Evolutionary conservation across 2,797 vertebrate species (phyloP).

Genomic region (Ctenochaetus hawaiiensis): DNA sequence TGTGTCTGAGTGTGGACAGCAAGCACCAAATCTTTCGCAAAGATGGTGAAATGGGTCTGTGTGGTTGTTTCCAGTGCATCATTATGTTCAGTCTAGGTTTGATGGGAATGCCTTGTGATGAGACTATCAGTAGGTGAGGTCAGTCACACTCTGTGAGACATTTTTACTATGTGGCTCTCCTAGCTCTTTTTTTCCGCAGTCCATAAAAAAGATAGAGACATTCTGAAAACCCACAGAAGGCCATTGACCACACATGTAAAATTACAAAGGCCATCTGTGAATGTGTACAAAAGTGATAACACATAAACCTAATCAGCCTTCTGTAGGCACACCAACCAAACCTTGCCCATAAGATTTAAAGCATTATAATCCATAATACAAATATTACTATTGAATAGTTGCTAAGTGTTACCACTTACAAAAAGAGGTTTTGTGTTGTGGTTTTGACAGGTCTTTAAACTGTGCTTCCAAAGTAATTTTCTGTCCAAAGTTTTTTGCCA

Average conservation of each 20-base stretch:
- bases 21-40: slow-evolving; percentile 15
- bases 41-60: slow-evolving; percentile 15
- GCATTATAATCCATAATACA: no score
- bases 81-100: slow-evolving; percentile 62
- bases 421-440: no score
- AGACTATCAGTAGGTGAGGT: slow-evolving; percentile 44
- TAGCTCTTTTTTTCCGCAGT: background rate
- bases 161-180: slow-evolving; percentile 20
- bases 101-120: slow-evolving; percentile 53
- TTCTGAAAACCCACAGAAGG: background rate
- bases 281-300: background rate
- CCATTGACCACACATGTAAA: background rate
- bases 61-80: slow-evolving; percentile 54
- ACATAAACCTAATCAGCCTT: background rate
- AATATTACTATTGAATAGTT: no score
- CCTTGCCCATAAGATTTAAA: background rate
- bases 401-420: no score
- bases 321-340: background rate
- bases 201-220: slow-evolving; percentile 7
- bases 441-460: no score
- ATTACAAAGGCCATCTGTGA: slow-evolving; percentile 21
- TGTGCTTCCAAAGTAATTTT: no score
- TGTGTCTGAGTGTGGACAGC: slow-evolving; percentile 43
- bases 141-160: background rate
- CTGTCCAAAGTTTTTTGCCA: no score